Evolutionary conservation across 2,888 invertebrate species (phyloP).

Genomic region (Dryomyza anilis): DNA sequence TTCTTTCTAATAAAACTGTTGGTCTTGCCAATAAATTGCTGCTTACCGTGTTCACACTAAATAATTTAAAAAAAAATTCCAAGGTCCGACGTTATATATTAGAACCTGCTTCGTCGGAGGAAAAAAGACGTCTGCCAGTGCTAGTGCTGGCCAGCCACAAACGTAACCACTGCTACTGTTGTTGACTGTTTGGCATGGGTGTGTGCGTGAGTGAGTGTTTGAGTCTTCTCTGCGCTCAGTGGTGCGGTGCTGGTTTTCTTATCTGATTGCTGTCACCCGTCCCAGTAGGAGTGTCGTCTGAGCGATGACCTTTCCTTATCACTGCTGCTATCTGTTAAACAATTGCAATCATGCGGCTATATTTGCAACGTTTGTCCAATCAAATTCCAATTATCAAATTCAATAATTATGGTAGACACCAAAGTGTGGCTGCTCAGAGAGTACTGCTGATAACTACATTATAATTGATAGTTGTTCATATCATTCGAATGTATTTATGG

Average conservation of each 20-base stretch:
- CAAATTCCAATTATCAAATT: too few species aligned
- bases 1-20: background rate
- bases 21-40: background rate
- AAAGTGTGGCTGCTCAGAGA: too few species aligned
- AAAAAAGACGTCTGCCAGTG: constrained; percentile 50
- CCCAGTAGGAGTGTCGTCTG: constrained; percentile 1
- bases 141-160: constrained; percentile 14
- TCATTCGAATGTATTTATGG: too few species aligned
- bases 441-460: too few species aligned
- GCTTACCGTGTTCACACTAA: constrained; percentile 34
- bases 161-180: background rate
- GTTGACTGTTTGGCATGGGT: background rate
- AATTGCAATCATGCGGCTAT: too few species aligned
- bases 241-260: background rate
- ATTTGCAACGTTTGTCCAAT: too few species aligned
- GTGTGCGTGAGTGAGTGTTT: background rate
- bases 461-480: too few species aligned
- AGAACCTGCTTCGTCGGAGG: constrained; percentile 53
- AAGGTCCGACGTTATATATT: constrained; percentile 38
- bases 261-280: background rate
- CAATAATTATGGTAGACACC: too few species aligned
- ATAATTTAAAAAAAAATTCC: constrained; percentile 17
- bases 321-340: too few species aligned
- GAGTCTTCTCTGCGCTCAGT: background rate
- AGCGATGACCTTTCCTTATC: too few species aligned